Base-by-base conservation (phyloP, 2,113 vertebrate species). In the Bucco capensis region DNA sequence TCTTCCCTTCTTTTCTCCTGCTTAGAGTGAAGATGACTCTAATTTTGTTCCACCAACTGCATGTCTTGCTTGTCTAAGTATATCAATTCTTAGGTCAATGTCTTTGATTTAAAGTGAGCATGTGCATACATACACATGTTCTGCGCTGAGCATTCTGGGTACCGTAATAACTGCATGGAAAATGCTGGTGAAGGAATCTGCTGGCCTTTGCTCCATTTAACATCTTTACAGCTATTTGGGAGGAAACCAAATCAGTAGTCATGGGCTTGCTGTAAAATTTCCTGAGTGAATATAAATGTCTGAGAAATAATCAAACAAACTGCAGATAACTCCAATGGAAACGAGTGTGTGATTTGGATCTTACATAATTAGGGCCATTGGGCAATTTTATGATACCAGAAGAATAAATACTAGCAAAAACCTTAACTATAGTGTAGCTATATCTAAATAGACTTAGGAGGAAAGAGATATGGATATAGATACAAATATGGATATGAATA, bases 11-110 rank as follows among this genome's bases (percentile, higher is more conserved):
- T 83, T 81, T 78, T 88, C 66, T 92, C 70, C 62, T 49, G 62
- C 53, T 89, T 66, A 72, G 57, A 53, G 40, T 42, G 33, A 86
- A 86, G 53, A 75, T 53, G 6, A 72, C 46, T 91, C 84, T 89
- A 79, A 93, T 93, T 91, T 87, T 82, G 49, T 90, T 86, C 73
- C 44, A 71, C 86, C 73, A 27, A 83, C 89, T 65, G 47, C 15
- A 75, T 53, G 57, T 86, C 65, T 92, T 88, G 51, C 76, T 90
- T 81, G 70, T 86, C 73, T 83, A 93, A 88, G 94, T 84, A 81
- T 38, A 38, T 44, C 31, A 81, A 80, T 90, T 74, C 69, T 86
- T 75, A 81, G 91, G 57, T 64, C 77, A 81, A 37, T 73, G 8
- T 49, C n/a, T 90, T 91, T 85, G 50, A 77, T 42, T 77, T 86